A percentile compares a stretch with the other conserved stretches of the same genome.
These are phyloP conservation scores for Archaeoteleia sp. DNA, from an alignment of 2,888 invertebrate genomes.

Conservation along the genomic window DNA sequence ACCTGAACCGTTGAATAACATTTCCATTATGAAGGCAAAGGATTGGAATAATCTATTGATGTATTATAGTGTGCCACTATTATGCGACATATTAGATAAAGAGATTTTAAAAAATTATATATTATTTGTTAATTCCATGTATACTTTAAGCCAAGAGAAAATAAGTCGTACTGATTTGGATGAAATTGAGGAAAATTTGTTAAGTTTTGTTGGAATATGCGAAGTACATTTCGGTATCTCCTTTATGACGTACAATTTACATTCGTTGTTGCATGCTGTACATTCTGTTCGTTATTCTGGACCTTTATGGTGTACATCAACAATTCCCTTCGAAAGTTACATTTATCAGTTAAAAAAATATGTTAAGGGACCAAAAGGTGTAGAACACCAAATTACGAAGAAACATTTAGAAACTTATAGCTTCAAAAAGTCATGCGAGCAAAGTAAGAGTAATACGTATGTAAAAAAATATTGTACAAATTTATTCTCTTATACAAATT, in stretches of 20 bases:
- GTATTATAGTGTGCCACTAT: slow-evolving; percentile 30
- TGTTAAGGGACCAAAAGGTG: slow-evolving; percentile 20
- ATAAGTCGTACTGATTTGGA: too few species aligned
- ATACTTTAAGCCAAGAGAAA: too few species aligned
- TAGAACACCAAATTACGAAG: slow-evolving; percentile 24
- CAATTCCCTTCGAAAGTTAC: slow-evolving; percentile 23
- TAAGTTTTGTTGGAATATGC: too few species aligned
- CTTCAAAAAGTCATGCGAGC: too few species aligned
- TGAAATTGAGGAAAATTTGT: slow-evolving; percentile 8
- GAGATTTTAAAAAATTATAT: slow-evolving; percentile 20
- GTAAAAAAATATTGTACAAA: too few species aligned
- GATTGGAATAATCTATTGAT: slow-evolving; percentile 40
- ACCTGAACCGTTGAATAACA: slow-evolving; percentile 15
- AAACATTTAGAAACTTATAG: slow-evolving; percentile 14
- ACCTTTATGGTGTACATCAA: slow-evolving; percentile 18
- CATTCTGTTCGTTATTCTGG: slow-evolving; percentile 23
- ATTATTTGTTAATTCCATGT: slow-evolving; percentile 24
- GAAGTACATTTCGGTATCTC: too few species aligned
- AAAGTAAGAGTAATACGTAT: too few species aligned
- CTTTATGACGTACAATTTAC: too few species aligned
- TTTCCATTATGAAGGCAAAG: slow-evolving; percentile 24
- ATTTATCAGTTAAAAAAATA: slow-evolving; percentile 9
- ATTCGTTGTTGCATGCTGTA: slow-evolving; percentile 12
- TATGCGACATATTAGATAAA: neutral
- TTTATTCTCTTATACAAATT: too few species aligned